A percentile compares a stretch with the other conserved stretches of the same genome.
Conservation (phyloP, 2,113 vertebrate genomes). For the Anser cygnoides region DNA sequence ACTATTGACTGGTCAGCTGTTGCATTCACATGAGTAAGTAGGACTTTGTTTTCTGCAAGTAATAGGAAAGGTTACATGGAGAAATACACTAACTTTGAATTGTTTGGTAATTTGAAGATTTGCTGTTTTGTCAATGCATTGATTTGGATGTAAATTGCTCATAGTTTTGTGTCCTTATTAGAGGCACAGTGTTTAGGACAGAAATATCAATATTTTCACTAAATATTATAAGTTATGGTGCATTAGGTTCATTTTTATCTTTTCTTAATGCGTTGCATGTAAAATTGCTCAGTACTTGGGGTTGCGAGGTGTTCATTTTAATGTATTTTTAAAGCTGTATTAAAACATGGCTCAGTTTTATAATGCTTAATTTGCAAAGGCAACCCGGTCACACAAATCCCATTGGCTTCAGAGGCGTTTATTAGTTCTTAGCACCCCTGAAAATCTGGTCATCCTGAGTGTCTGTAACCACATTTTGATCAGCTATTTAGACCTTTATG, state of each 20-base stretch:
- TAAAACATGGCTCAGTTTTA: not conserved
- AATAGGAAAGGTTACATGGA: not conserved
- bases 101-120: not conserved
- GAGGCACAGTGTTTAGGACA: not conserved
- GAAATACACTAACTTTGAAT: not conserved
- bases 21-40: not conserved
- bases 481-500: not conserved
- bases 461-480: not conserved
- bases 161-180: not conserved
- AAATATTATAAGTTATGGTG: not conserved
- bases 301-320: not conserved
- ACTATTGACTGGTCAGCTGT: not conserved
- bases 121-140: not conserved
- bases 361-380: not conserved
- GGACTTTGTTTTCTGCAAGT: not conserved
- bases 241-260: not conserved
- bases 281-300: not conserved
- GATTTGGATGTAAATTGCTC: constrained; percentile 23
- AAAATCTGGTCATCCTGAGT: not conserved
- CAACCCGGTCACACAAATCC: not conserved
- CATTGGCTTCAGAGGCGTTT: not conserved
- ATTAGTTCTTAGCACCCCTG: not conserved
- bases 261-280: not conserved
- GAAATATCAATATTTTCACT: not conserved
- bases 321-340: not conserved